phyloP scores from a whole-genome alignment of 2,113 vertebrate genomes.

The Drymodes brunneopygia region DNA sequence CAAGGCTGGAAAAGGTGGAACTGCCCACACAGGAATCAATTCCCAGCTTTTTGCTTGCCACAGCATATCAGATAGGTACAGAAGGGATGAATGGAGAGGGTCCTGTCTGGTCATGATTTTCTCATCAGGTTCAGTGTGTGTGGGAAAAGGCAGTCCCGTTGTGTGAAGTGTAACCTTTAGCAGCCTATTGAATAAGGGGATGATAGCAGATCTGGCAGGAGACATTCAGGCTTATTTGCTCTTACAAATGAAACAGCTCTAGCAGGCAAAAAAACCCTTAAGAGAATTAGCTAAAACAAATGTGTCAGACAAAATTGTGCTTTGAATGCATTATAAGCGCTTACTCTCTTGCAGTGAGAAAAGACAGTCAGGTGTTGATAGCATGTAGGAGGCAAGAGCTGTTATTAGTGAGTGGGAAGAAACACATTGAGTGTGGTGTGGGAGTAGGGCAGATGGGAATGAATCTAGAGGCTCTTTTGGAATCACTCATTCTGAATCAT shows the following conservation, averaged over 20 bases:
- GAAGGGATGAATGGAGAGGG: neutral
- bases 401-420: conserved; percentile 37
- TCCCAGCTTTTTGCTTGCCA: neutral
- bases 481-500: conserved; percentile 47
- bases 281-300: conserved; percentile 56
- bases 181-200: neutral
- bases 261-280: neutral
- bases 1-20: neutral
- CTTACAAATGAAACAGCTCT: neutral
- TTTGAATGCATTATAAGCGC: conserved; percentile 19
- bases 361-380: conserved; percentile 44
- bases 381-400: conserved; percentile 41
- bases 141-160: neutral
- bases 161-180: neutral
- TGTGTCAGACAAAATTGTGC: conserved; percentile 59
- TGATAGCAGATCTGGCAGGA: conserved; percentile 5
- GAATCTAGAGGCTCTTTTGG: conserved; percentile 50
- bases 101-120: neutral
- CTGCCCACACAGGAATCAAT: neutral
- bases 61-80: neutral
- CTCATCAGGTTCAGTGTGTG: neutral
- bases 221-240: neutral
- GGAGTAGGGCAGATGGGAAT: conserved; percentile 41
- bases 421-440: conserved; percentile 18
- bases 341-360: neutral